Conservation (phyloP, 2,888 invertebrate genomes). For the Linnaemya tessellans region DNA sequence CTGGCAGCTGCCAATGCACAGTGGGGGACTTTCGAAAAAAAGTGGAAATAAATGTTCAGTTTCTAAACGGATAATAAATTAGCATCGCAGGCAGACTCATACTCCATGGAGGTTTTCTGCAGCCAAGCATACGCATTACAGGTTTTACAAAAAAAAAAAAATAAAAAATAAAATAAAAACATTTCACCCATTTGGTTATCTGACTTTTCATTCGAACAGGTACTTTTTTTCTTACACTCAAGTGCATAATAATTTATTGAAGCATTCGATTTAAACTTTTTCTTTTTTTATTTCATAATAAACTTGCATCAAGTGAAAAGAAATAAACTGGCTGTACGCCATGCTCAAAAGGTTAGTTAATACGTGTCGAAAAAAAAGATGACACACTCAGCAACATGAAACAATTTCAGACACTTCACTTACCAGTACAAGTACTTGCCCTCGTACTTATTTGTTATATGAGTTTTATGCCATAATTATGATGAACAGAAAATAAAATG, state of each 20-base stretch:
- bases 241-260: conserved; percentile 10
- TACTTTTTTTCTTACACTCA: neutral
- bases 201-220: neutral
- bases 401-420: conserved; percentile 48
- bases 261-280: conserved; percentile 33
- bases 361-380: conserved; percentile 26
- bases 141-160: too few species aligned
- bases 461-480: conserved; percentile 64
- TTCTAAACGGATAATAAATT: too few species aligned
- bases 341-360: conserved; percentile 56
- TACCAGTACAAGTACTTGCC: neutral
- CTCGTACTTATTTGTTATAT: conserved; percentile 25
- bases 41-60: too few species aligned
- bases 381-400: conserved; percentile 17
- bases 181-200: neutral
- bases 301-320: neutral
- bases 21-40: too few species aligned
- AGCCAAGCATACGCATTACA: too few species aligned
- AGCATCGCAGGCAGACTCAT: too few species aligned
- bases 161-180: neutral
- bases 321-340: conserved; percentile 19
- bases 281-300: neutral
- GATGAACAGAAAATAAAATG: conserved; percentile 14
- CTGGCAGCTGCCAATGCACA: too few species aligned
- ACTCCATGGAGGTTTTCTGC: too few species aligned